Conservation (phyloP, 2,113 vertebrate genomes). For the Mastomys natalensis region DNA sequence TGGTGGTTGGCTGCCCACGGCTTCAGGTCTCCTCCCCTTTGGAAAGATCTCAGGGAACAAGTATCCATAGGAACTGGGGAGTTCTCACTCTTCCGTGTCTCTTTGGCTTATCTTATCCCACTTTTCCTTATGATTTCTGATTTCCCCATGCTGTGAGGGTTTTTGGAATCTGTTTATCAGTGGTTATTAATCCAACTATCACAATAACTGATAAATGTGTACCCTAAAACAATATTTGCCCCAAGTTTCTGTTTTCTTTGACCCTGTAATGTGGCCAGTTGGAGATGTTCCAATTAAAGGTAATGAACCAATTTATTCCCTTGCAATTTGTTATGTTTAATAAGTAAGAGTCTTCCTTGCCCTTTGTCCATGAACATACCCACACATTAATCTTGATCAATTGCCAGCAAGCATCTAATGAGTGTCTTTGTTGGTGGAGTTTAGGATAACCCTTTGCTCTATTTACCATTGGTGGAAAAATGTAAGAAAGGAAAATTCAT, state of each 20-base stretch:
- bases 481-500: constrained; percentile 69
- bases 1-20: background rate
- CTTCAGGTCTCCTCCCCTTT: background rate
- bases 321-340: constrained; percentile 74
- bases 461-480: constrained; percentile 64
- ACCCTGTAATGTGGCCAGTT: constrained; percentile 48
- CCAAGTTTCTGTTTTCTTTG: constrained; percentile 64
- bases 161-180: constrained; percentile 52
- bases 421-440: constrained; percentile 61
- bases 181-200: constrained; percentile 58
- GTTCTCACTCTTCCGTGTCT: constrained; percentile 4
- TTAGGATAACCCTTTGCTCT: constrained; percentile 60
- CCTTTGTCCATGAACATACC: constrained; percentile 65
- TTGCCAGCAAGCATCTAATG: constrained; percentile 73
- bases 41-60: background rate
- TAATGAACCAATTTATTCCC: constrained; percentile 77
- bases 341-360: constrained; percentile 36
- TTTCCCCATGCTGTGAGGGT: constrained; percentile 22
- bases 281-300: constrained; percentile 69
- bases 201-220: constrained; percentile 61
- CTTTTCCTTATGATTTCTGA: constrained; percentile 54
- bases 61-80: background rate
- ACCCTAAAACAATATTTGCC: constrained; percentile 52
- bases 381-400: constrained; percentile 70
- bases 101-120: background rate